These are phyloP conservation scores for Anarsia innoxiella DNA, from an alignment of 2,888 invertebrate species.

Conservation along the genomic window DNA sequence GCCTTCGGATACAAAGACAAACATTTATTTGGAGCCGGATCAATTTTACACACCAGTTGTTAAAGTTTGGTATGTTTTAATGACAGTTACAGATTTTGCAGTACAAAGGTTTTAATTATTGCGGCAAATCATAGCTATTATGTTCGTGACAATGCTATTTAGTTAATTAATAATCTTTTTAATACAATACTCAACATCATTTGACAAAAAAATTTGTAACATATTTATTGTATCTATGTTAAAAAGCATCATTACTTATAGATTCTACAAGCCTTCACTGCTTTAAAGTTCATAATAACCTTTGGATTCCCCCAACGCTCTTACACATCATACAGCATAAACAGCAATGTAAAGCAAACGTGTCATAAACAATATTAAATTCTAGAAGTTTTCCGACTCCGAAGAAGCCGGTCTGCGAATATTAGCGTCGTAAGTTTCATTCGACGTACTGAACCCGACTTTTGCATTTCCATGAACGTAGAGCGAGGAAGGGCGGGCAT, in stretches of 20 bases:
- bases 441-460: constrained; percentile 45
- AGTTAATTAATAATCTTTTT: too few species aligned
- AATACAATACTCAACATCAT: too few species aligned
- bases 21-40: constrained; percentile 20
- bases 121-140: too few species aligned
- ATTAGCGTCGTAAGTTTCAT: constrained; percentile 53
- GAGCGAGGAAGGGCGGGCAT: constrained; percentile 21
- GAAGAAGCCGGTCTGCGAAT: constrained; percentile 33
- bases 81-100: constrained; percentile 4
- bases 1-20: constrained; percentile 25
- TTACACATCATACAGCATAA: constrained; percentile 35
- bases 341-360: constrained; percentile 60
- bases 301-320: too few species aligned
- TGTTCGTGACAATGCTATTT: too few species aligned
- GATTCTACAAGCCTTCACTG: too few species aligned
- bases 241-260: too few species aligned
- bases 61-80: constrained; percentile 14
- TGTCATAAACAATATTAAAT: constrained; percentile 69
- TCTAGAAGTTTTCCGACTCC: constrained; percentile 39
- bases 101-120: constrained; percentile 15
- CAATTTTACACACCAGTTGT: constrained; percentile 20
- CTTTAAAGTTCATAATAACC: too few species aligned
- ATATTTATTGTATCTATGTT: too few species aligned
- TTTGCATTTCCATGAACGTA: constrained; percentile 40
- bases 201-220: too few species aligned